These are phyloP conservation scores for Latrodectus hesperus DNA, from an alignment of 2,888 invertebrate genomes.

Conservation along the genomic window DNA sequence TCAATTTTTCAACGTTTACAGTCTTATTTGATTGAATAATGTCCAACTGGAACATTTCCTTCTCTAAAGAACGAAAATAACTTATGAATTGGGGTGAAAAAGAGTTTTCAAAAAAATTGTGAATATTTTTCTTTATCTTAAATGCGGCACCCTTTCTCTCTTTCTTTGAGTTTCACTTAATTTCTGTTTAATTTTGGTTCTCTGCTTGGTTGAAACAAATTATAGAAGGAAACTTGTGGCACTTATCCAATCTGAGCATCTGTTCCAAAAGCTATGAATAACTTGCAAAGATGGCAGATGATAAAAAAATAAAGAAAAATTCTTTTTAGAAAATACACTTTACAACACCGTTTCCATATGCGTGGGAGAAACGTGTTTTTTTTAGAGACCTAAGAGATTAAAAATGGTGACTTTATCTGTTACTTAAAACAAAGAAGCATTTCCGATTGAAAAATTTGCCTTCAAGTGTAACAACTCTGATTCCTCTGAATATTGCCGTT, in stretches of 20 bases:
- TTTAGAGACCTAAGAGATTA: constrained; percentile 10
- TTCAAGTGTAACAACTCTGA: too few relatives aligned
- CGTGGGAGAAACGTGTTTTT: constrained; percentile 42
- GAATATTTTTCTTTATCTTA: constrained; percentile 47
- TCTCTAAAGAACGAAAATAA: too few relatives aligned
- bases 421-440: neutral
- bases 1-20: too few relatives aligned
- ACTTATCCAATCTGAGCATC: constrained; percentile 32
- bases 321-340: constrained; percentile 21
- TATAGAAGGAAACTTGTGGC: constrained; percentile 32
- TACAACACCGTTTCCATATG: constrained; percentile 36
- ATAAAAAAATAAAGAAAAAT: constrained; percentile 5
- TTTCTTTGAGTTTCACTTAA: constrained; percentile 55
- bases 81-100: too few relatives aligned
- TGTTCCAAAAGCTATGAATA: constrained; percentile 60
- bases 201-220: constrained; percentile 22
- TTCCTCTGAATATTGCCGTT: too few relatives aligned
- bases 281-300: constrained; percentile 45
- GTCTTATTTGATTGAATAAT: too few relatives aligned
- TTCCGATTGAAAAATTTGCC: too few relatives aligned
- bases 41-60: too few relatives aligned
- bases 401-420: constrained; percentile 8
- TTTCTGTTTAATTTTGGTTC: constrained; percentile 62
- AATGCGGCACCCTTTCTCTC: constrained; percentile 2
- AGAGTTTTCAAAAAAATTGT: neutral